A percentile compares a stretch with the other conserved stretches of the same genome.
Conservation (phyloP, 2,797 vertebrate genomes). For the Scomberomorus guttatus region DNA sequence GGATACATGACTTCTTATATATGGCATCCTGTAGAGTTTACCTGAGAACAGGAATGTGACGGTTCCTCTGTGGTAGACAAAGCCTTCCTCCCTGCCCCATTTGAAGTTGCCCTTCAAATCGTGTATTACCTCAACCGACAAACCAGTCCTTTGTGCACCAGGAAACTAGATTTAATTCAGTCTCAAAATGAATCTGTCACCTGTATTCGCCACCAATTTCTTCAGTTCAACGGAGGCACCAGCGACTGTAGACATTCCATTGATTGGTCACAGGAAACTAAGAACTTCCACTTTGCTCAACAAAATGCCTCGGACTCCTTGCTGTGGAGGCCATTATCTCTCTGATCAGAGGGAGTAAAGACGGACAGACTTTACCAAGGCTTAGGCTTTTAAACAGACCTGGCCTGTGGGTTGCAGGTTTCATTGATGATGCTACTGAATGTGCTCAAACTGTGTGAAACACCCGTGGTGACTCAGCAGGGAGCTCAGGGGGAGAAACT, state of each 20-base stretch:
- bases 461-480: constrained; percentile 63
- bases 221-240: constrained; percentile 19
- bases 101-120: constrained; percentile 13
- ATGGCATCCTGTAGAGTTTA: not conserved
- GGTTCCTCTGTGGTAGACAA: not conserved
- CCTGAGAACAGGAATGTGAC: too few species aligned
- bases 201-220: constrained; percentile 32
- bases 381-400: constrained; percentile 55
- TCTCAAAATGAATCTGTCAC: constrained; percentile 52
- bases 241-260: constrained; percentile 35
- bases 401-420: constrained; percentile 48
- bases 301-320: constrained; percentile 55
- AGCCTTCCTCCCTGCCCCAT: not conserved
- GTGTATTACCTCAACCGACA: constrained; percentile 12
- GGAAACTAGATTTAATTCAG: constrained; percentile 52
- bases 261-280: constrained; percentile 60
- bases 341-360: constrained; percentile 70
- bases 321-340: constrained; percentile 70
- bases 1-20: not conserved
- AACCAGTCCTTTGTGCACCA: constrained; percentile 1
- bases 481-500: constrained; percentile 51
- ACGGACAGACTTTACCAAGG: constrained; percentile 52
- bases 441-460: constrained; percentile 57
- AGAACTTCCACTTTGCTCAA: constrained; percentile 61
- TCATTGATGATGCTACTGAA: constrained; percentile 63